Evolutionary conservation across 2,113 vertebrate species (phyloP).

Genomic region (Dolichotis patagonum): DNA sequence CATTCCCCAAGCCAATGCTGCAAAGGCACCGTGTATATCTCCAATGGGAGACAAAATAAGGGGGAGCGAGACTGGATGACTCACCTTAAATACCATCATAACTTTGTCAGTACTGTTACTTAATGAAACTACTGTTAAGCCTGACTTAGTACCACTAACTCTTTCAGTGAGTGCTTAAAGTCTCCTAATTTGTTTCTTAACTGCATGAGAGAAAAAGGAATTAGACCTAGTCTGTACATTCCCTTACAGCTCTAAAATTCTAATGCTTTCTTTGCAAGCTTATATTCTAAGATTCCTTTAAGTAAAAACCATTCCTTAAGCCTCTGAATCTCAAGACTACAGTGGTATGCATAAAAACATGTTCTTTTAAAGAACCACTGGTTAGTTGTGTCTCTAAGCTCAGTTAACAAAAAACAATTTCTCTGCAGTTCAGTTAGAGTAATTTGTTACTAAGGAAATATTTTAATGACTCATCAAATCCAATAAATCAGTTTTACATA

Average conservation of each 20-base stretch:
- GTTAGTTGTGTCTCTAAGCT: background rate
- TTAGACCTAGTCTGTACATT: slow-evolving; percentile 32
- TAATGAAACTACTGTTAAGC: background rate
- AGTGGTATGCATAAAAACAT: background rate
- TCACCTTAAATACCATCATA: background rate
- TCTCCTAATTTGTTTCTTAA: slow-evolving; percentile 38
- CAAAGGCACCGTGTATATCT: background rate
- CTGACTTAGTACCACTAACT: too few species aligned
- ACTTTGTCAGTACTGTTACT: slow-evolving; percentile 14
- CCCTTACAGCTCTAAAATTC: background rate
- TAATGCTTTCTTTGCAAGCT: slow-evolving; percentile 44
- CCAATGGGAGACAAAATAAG: background rate
- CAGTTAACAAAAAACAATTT: slow-evolving; percentile 45
- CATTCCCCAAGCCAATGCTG: background rate
- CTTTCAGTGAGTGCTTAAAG: background rate
- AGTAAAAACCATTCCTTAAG: background rate
- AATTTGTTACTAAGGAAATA: background rate
- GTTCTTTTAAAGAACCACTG: slow-evolving; percentile 26
- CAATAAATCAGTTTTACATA: slow-evolving; percentile 20
- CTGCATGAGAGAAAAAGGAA: background rate
- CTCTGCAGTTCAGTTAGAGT: background rate
- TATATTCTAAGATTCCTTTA: background rate
- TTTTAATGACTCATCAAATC: slow-evolving; percentile 14
- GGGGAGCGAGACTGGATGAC: background rate
- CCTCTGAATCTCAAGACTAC: background rate